Evolutionary conservation across 2,797 vertebrate species (phyloP).

Genomic region (Dendrocincla fuliginosa): DNA sequence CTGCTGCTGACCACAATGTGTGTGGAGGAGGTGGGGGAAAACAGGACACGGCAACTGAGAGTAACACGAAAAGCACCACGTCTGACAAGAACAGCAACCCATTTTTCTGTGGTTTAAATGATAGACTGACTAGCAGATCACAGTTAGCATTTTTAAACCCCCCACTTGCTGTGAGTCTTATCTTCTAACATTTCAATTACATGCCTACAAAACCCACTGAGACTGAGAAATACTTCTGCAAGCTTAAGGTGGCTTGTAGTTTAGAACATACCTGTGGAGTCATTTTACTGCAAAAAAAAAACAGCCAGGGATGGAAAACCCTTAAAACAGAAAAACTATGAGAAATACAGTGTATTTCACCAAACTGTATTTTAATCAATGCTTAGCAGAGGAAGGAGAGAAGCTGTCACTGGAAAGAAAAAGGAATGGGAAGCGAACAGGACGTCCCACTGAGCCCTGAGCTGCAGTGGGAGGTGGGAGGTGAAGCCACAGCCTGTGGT

Average conservation of each 20-base stretch:
- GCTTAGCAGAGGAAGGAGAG: not conserved
- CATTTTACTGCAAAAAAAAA: not conserved
- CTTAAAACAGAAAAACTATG: not conserved
- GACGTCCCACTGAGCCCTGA: not conserved
- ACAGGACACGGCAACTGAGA: not conserved
- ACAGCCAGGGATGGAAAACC: not conserved
- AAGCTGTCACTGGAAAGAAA: not conserved
- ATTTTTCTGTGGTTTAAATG: not conserved
- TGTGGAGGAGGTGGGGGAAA: not conserved
- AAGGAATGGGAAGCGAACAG: not conserved
- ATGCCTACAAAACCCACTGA: not conserved
- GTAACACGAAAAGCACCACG: rapidly evolving
- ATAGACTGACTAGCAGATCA: not conserved
- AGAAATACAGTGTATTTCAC: not conserved
- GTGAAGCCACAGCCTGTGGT: not conserved
- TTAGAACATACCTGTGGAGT: not conserved
- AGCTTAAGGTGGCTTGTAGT: not conserved
- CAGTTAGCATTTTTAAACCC: not conserved
- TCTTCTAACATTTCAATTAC: not conserved
- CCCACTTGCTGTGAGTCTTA: not conserved
- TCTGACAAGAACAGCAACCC: not conserved
- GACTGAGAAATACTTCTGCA: not conserved
- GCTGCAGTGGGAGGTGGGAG: not conserved
- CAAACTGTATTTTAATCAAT: not conserved
- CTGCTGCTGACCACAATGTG: not conserved